Percentiles rank a stretch among this genome's conserved stretches.
phyloP scores from a whole-genome alignment of 1,140 invertebrate genomes.

The Ooceraea biroi region DNA sequence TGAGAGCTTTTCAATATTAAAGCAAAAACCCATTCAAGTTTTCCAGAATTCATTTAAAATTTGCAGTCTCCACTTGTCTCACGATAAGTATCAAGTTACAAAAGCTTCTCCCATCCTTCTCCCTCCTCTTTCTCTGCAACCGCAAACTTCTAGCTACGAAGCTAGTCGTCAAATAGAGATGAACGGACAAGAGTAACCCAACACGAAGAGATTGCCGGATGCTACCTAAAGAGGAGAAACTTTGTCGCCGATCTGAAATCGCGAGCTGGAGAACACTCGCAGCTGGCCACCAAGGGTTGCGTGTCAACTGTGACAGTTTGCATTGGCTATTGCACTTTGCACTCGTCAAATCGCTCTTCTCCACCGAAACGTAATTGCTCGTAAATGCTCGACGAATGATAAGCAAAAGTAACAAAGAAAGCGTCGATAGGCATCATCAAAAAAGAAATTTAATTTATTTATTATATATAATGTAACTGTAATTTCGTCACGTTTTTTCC shows the following conservation, averaged over 20 bases:
- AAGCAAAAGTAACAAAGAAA: background rate
- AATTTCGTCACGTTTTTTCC: slow-evolving; percentile 3
- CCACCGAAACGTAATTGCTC: slow-evolving; percentile 37
- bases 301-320: slow-evolving; percentile 41
- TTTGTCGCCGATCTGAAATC: slow-evolving; percentile 18
- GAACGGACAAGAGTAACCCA: background rate
- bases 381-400: background rate
- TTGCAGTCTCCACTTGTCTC: background rate
- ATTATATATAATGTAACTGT: too few species aligned
- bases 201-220: background rate
- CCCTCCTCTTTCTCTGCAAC: background rate
- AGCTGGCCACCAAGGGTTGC: slow-evolving; percentile 42
- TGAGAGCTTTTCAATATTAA: background rate
- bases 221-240: background rate
- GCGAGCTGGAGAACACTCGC: slow-evolving; percentile 12
- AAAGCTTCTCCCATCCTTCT: background rate
- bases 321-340: slow-evolving; percentile 50
- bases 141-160: slow-evolving; percentile 7
- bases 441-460: too few species aligned
- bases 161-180: background rate
- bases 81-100: slow-evolving; percentile 13
- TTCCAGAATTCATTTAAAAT: background rate
- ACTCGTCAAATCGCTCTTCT: slow-evolving; percentile 46
- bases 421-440: background rate
- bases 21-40: background rate